Conservation (phyloP, 2,888 invertebrate genomes). For the Myopa tessellatipennis region DNA sequence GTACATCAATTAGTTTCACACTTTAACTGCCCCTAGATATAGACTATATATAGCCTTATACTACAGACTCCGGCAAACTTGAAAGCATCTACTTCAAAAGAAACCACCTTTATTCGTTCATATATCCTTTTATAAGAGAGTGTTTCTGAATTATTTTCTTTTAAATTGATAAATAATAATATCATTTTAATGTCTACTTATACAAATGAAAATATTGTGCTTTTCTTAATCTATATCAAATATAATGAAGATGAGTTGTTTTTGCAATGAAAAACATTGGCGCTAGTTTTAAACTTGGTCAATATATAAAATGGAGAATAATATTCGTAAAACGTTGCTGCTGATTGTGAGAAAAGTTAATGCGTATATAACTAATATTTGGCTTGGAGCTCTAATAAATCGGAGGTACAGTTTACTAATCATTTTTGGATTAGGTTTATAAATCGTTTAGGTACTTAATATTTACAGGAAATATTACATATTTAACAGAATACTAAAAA, state of each 20-base stretch:
- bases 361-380: not conserved
- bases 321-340: too few relatives aligned
- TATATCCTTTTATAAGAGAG: too few relatives aligned
- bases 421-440: not conserved
- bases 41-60: too few relatives aligned
- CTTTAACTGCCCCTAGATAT: too few relatives aligned
- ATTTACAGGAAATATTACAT: not conserved
- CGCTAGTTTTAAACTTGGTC: too few relatives aligned
- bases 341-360: not conserved
- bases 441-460: not conserved
- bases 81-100: too few relatives aligned
- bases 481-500: not conserved
- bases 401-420: conserved; percentile 27
- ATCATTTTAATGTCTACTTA: too few relatives aligned
- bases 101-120: too few relatives aligned
- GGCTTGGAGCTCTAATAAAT: conserved; percentile 29
- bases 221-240: not conserved
- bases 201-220: conserved; percentile 7
- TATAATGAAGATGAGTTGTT: not conserved
- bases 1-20: too few relatives aligned
- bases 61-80: too few relatives aligned
- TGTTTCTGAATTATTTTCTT: not conserved
- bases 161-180: not conserved
- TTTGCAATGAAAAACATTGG: too few relatives aligned
- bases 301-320: too few relatives aligned